Evolutionary conservation across 2,113 vertebrate genomes (phyloP), one percentile per base, ranked within the genome.

Genomic region (Centropristis striata): DNA sequence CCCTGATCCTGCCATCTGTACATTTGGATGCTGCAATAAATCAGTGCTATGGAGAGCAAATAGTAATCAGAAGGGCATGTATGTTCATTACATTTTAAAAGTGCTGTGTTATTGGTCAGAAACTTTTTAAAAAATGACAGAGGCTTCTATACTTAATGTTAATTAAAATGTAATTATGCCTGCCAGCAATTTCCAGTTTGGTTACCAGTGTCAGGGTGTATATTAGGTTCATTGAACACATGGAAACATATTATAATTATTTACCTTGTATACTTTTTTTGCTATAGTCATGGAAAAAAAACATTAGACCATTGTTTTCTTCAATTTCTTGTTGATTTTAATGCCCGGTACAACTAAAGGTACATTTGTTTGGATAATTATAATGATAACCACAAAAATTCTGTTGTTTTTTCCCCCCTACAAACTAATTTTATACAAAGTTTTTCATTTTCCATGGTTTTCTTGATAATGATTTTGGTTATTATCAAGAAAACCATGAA

Each of bases 1-100:
- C 67, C 66, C 64, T 72, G 75, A 72, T 88, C 51, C 32, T 54
- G 50, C 89, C 88, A 92, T 90, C 90, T 92, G 90, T 83, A 68
- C 74, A 53, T 74, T 66, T 86, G 67, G 71, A 74, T 14, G n/a
- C 66, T 23, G 44, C 54, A 86, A 37, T 71, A 87, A 55, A 51
- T 41, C 7, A 18, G 36, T 49, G 55, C 75, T 75, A 4, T n/a
- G 55, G 32, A 72, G 53, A 69, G 37, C 65, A 41, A 70, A 57
- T 67, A 63, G 59, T 47, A 12, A 76, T 28, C 18, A 68, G 27
- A 73, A 73, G 44, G 44, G 44, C 21, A 66, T 53, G n/a, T 18
- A 49, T 81, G 57, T 51, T 50, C 55, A 41, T 65, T 21, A 44
- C 16, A 71, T 58, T 69, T 75, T 15, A 15, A 60, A 74, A 28